Evolutionary conservation across 2,888 invertebrate genomes (phyloP).

Genomic region (Cepaea hortensis): DNA sequence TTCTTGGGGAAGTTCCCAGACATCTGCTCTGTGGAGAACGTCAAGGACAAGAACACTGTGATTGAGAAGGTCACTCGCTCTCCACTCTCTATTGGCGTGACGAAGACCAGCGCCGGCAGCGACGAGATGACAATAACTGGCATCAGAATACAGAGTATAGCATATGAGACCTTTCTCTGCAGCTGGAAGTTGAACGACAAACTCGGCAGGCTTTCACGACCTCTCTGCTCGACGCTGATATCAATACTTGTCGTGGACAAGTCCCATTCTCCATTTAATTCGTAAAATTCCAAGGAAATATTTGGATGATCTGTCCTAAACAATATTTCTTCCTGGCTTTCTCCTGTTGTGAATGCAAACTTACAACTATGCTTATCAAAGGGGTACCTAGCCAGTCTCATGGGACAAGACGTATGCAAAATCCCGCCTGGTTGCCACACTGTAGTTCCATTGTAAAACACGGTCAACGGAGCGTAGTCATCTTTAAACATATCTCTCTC

Average conservation of each 20-base stretch:
- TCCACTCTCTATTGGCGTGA: conserved; percentile 51
- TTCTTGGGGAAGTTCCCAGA: conserved; percentile 13
- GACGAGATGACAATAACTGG: conserved; percentile 47
- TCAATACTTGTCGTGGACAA: not conserved
- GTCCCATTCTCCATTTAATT: conserved; percentile 37
- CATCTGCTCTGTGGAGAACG: conserved; percentile 47
- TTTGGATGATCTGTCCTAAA: not conserved
- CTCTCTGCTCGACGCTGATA: not conserved
- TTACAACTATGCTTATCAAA: conserved; percentile 50
- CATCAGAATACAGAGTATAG: conserved; percentile 43
- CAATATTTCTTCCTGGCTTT: not conserved
- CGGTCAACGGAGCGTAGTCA: conserved; percentile 22
- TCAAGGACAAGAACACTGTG: conserved; percentile 50
- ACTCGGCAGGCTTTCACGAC: not conserved
- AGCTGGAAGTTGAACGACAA: conserved; percentile 13
- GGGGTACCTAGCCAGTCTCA: conserved; percentile 49
- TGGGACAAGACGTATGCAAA: conserved; percentile 28
- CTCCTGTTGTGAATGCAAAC: conserved; percentile 23
- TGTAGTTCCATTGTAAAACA: conserved; percentile 27
- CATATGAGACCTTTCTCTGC: conserved; percentile 9
- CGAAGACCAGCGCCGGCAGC: conserved; percentile 46
- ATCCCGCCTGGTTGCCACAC: conserved; percentile 39
- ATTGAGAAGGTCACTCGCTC: conserved; percentile 52
- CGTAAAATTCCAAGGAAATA: conserved; percentile 15
- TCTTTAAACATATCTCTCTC: conserved; percentile 33